Conservation (phyloP, 2,113 vertebrate genomes). For the Glaucomys volans region DNA sequence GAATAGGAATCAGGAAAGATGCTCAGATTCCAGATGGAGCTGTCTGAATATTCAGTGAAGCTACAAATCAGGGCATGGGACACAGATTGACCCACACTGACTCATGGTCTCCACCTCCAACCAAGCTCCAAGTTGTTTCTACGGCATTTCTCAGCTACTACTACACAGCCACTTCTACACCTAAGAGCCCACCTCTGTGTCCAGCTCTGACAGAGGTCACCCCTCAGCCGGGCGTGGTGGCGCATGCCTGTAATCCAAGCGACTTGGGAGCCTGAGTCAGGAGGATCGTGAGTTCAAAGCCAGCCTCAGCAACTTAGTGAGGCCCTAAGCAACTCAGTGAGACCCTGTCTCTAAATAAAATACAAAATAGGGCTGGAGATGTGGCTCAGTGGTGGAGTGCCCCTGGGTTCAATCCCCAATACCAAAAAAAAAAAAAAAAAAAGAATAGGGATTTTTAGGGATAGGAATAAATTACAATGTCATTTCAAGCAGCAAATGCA, state of each 20-base stretch:
- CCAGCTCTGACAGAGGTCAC: rapidly evolving
- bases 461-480: too few relatives aligned
- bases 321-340: too few relatives aligned
- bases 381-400: background rate
- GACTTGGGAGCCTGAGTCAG: too few relatives aligned
- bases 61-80: background rate
- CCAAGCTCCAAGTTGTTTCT: too few relatives aligned
- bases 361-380: too few relatives aligned
- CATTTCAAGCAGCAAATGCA: background rate
- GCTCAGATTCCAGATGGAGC: background rate
- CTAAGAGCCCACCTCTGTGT: background rate
- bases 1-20: background rate
- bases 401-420: too few relatives aligned
- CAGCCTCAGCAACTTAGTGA: too few relatives aligned
- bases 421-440: background rate
- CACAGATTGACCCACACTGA: background rate
- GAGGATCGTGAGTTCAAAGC: too few relatives aligned
- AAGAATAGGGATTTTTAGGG: background rate
- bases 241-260: too few relatives aligned
- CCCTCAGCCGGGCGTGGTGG: too few relatives aligned
- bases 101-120: background rate
- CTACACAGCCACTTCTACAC: background rate
- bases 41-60: background rate
- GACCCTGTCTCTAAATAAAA: too few relatives aligned
- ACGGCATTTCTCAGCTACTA: background rate